phyloP scores from a whole-genome alignment of 2,888 invertebrate species.

The Gasteruption jaculator region DNA sequence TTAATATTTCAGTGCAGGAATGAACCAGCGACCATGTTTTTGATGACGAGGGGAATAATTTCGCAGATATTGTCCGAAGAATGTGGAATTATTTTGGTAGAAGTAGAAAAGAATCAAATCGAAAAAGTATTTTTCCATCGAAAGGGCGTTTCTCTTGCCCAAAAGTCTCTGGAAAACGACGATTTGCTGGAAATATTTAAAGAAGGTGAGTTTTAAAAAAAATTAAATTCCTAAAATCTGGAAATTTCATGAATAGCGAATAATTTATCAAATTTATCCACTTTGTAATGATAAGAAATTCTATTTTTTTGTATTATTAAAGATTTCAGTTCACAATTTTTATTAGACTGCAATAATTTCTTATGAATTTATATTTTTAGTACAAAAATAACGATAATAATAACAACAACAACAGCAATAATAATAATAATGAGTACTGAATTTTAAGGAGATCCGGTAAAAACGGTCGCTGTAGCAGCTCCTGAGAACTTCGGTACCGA shows the following conservation, averaged over 20 bases:
- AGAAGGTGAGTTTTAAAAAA: slow-evolving; percentile 20
- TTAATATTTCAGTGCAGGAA: slow-evolving; percentile 27
- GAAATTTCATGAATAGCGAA: no score
- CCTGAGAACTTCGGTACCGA: no score
- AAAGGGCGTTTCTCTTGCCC: slow-evolving; percentile 21
- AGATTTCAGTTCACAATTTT: no score
- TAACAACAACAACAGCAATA: no score
- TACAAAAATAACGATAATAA: no score
- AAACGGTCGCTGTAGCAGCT: slow-evolving; percentile 25
- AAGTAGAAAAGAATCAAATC: slow-evolving; percentile 25
- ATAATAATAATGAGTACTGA: no score
- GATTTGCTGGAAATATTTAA: slow-evolving; percentile 19
- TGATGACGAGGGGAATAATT: slow-evolving; percentile 26
- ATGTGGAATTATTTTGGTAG: slow-evolving; percentile 30
- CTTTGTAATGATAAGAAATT: no score
- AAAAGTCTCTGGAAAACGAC: slow-evolving; percentile 9
- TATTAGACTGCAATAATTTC: no score
- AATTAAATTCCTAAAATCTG: no score
- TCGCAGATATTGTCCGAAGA: slow-evolving; percentile 28
- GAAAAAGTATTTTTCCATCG: slow-evolving; percentile 31
- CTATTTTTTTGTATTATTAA: no score
- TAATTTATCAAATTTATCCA: no score
- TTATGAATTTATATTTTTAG: no score
- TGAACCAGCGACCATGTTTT: slow-evolving; percentile 25
- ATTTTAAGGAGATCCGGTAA: slow-evolving; percentile 28